A percentile compares a stretch with the other conserved stretches of the same genome.
These are phyloP conservation scores for Eugnorisma glareosa DNA, from an alignment of 2,888 invertebrate genomes.

Conservation along the genomic window DNA sequence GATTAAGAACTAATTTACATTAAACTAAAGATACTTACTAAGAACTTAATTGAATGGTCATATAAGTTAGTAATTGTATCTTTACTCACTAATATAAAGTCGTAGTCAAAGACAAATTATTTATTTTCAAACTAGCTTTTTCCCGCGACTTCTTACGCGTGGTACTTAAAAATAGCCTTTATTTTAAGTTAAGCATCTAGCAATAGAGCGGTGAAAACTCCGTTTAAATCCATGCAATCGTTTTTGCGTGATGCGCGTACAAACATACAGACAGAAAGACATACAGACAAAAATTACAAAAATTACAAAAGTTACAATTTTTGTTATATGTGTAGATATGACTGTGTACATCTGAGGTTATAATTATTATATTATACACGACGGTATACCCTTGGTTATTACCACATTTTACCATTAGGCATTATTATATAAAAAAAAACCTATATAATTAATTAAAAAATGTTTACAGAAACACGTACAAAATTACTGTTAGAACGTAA, in stretches of 20 bases:
- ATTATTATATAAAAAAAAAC: not conserved
- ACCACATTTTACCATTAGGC: not conserved
- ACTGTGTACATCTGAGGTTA: not conserved
- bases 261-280: too few species aligned
- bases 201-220: too few species aligned
- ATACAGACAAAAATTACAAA: too few species aligned
- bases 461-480: slow-evolving; percentile 31
- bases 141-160: too few species aligned
- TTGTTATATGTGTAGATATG: too few species aligned
- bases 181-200: too few species aligned
- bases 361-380: not conserved
- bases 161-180: too few species aligned
- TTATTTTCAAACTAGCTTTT: not conserved
- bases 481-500: slow-evolving; percentile 1
- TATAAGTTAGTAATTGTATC: not conserved
- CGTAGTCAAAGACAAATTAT: not conserved
- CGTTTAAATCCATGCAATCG: too few species aligned
- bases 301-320: too few species aligned
- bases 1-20: not conserved
- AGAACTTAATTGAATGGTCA: too few species aligned
- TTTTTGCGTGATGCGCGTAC: too few species aligned
- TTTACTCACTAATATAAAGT: not conserved
- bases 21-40: too few species aligned
- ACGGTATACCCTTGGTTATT: not conserved
- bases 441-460: not conserved